phyloP scores from a whole-genome alignment of 2,797 vertebrate species.

The Coranthus polyacanthus region DNA sequence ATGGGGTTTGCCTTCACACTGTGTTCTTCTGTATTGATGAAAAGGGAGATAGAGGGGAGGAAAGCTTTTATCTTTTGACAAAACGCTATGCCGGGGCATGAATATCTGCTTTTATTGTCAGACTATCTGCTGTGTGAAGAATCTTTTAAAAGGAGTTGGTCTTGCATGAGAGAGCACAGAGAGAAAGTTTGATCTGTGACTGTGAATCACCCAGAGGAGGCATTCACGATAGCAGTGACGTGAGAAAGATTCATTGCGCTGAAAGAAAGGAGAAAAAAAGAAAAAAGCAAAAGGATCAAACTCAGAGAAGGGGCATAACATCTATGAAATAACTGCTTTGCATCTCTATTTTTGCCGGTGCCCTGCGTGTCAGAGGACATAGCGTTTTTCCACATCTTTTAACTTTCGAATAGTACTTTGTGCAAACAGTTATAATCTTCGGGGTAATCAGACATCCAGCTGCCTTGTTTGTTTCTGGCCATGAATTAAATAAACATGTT shows the following conservation, averaged over 20 bases:
- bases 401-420: slow-evolving; percentile 13
- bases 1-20: slow-evolving; percentile 74
- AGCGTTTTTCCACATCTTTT: slow-evolving; percentile 8
- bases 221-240: slow-evolving; percentile 37
- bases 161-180: slow-evolving; percentile 63
- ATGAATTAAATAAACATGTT: slow-evolving; percentile 62
- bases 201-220: slow-evolving; percentile 66
- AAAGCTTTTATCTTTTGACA: slow-evolving; percentile 79
- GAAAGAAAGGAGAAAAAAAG: too few species aligned
- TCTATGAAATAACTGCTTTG: slow-evolving; percentile 21
- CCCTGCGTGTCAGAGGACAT: slow-evolving; percentile 10
- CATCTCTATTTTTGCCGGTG: slow-evolving; percentile 44
- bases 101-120: slow-evolving; percentile 77
- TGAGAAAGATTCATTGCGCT: slow-evolving; percentile 58
- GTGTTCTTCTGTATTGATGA: slow-evolving; percentile 79
- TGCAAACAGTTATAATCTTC: slow-evolving; percentile 32
- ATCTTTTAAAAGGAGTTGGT: slow-evolving; percentile 67
- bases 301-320: slow-evolving; percentile 28
- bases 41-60: slow-evolving; percentile 70
- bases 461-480: slow-evolving; percentile 37
- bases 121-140: slow-evolving; percentile 68
- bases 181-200: slow-evolving; percentile 65
- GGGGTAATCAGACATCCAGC: slow-evolving; percentile 58
- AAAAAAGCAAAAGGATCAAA: too few species aligned
- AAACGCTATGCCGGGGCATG: slow-evolving; percentile 63